A percentile compares a stretch with the other conserved stretches of the same genome.
These are phyloP conservation scores for Caenorhabditis elegans DNA, from an alignment of 1,140 invertebrate species.

Conservation along the genomic window DNA sequence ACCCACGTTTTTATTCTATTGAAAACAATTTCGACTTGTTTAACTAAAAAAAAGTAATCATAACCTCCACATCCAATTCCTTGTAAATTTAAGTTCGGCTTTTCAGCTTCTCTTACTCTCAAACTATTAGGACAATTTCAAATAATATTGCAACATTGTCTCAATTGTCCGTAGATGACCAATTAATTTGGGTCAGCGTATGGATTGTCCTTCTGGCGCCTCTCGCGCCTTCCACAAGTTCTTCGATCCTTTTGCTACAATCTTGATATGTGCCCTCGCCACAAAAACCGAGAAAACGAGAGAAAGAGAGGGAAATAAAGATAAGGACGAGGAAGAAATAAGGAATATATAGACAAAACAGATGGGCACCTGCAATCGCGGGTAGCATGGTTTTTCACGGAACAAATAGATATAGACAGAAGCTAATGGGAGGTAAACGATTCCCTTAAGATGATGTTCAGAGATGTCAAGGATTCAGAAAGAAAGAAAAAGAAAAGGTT, in stretches of 20 bases:
- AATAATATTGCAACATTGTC: not conserved
- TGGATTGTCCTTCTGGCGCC: constrained; percentile 12
- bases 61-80: no score
- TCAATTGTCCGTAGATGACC: not conserved
- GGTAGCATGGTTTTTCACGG: not conserved
- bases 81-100: no score
- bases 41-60: no score
- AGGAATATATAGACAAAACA: not conserved
- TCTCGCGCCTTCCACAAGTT: constrained; percentile 9
- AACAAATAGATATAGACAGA: not conserved
- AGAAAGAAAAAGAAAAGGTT: not conserved
- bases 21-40: no score
- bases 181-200: constrained; percentile 17
- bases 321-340: no score
- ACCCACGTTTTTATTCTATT: no score
- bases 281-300: not conserved
- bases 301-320: not conserved
- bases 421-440: not conserved
- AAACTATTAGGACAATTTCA: no score
- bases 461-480: not conserved
- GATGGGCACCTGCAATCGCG: constrained; percentile 7
- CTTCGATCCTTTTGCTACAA: constrained; percentile 3
- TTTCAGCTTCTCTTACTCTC: no score
- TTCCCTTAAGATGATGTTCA: not conserved
- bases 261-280: constrained; percentile 25